Evolutionary conservation across 1,140 invertebrate genomes (phyloP), one percentile per base, ranked within the genome.

Genomic region (Drosophila ercepeae): DNA sequence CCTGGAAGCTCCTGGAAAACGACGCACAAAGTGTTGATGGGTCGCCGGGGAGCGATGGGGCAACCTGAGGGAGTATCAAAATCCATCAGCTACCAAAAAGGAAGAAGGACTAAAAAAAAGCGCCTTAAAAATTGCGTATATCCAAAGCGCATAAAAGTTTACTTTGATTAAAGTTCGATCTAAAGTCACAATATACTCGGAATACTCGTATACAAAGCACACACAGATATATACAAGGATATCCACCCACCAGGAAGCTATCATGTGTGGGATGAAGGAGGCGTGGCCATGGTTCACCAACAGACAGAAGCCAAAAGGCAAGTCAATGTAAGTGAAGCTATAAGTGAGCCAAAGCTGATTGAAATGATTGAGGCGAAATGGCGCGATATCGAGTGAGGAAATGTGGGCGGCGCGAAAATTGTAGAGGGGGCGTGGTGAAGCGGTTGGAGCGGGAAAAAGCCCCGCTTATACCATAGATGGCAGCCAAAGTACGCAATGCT

Each of bases 141-240:
- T 54, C 49, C 49, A 58, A 68, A 75, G 69, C 72, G 73, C 81
- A 86, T 86, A 88, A 86, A 86, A 86, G 81, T 82, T 88, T 75
- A 86, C 82, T 86, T 86, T 86, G 81, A 86, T 86, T 86, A 86
- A 86, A 86, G 82, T 86, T 86, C 81, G 74, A 88, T 74, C 73
- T 74, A 59, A 61, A 86, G 67, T 65, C 81, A 81, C 81, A 88
- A 77, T 60, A 64, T 46, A n/a, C n/a, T n/a, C n/a, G n/a, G n/a
- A n/a, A n/a, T n/a, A n/a, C n/a, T n/a, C n/a, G n/a, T n/a, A 63
- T 41, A 55, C 59, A 48, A 57, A 44, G 50, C n/a, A 68, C 39
- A 55, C 25, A 44, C 32, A 21, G 2, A 21, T 21, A 48, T 18
- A 74, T 69, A 60, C 64, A 83, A 73, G 84, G 84, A 83, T 77